phyloP scores from a whole-genome alignment of 2,113 vertebrate genomes.

The Corythaeola cristata region DNA sequence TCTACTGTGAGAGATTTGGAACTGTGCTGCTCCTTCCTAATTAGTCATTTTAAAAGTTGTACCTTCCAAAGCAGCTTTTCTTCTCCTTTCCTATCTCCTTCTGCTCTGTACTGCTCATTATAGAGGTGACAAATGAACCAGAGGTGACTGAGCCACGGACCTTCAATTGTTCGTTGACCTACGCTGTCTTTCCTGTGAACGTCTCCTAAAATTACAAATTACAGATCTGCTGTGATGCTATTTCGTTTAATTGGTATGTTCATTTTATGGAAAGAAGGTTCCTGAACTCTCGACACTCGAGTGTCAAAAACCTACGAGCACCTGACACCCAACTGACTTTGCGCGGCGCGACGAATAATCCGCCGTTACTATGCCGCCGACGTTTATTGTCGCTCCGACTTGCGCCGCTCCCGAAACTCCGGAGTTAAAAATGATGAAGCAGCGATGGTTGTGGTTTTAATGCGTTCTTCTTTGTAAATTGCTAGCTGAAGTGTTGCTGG shows the following conservation, averaged over 20 bases:
- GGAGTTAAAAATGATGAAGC: background rate
- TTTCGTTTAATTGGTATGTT: background rate
- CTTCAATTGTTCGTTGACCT: background rate
- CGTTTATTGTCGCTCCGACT: background rate
- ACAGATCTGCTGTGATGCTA: background rate
- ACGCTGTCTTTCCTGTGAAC: background rate
- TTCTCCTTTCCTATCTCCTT: background rate
- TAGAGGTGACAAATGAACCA: background rate
- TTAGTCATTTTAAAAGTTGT: background rate
- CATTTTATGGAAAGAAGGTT: background rate
- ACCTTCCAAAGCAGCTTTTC: background rate
- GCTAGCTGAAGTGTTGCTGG: background rate
- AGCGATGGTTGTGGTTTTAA: background rate
- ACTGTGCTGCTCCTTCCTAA: background rate
- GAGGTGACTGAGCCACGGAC: background rate
- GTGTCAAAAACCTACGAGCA: background rate
- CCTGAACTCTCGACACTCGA: background rate
- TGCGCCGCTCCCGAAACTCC: background rate
- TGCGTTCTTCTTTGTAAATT: slow-evolving; percentile 11
- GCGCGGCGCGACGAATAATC: background rate
- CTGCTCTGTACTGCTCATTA: background rate
- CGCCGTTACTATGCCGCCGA: background rate
- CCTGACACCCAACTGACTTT: background rate
- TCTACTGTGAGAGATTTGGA: background rate
- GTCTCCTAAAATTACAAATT: background rate